Conservation (phyloP, 2,888 invertebrate genomes). For the Panorpa germanica region DNA sequence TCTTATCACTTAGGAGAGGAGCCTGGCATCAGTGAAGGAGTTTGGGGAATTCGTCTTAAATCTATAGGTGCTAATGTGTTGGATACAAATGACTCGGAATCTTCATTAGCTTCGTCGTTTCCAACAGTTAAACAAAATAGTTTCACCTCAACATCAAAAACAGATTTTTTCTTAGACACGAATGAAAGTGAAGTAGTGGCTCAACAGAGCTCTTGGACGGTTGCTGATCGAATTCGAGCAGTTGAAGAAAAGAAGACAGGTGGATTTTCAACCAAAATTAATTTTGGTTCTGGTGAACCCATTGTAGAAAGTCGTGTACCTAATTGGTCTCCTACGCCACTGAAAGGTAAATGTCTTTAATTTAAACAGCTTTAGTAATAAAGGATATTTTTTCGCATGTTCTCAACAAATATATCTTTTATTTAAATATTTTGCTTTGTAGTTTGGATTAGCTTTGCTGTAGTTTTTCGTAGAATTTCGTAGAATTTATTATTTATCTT, state of each 20-base stretch:
- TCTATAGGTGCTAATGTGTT: constrained; percentile 18
- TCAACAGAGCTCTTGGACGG: constrained; percentile 24
- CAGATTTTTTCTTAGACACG: constrained; percentile 15
- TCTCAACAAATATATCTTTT: no score
- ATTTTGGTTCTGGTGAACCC: constrained; percentile 1
- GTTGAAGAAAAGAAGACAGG: constrained; percentile 23
- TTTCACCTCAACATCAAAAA: constrained; percentile 14
- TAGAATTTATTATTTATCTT: no score
- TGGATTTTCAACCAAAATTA: constrained; percentile 8
- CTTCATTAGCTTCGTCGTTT: no score
- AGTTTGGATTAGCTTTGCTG: no score
- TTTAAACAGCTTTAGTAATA: no score
- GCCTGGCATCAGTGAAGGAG: constrained; percentile 25
- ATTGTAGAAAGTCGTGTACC: neutral
- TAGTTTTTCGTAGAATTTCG: no score
- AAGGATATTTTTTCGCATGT: no score
- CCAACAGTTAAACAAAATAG: constrained; percentile 13
- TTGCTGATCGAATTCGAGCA: constrained; percentile 29
- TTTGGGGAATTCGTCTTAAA: constrained; percentile 31
- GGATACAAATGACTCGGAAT: constrained; percentile 10
- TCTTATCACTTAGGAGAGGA: constrained; percentile 56
- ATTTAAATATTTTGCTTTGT: no score
- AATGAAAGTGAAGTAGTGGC: constrained; percentile 13
- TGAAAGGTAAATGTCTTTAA: no score
- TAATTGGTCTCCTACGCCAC: no score